Conservation (phyloP, 2,888 invertebrate genomes). For the Dryomyza anilis region DNA sequence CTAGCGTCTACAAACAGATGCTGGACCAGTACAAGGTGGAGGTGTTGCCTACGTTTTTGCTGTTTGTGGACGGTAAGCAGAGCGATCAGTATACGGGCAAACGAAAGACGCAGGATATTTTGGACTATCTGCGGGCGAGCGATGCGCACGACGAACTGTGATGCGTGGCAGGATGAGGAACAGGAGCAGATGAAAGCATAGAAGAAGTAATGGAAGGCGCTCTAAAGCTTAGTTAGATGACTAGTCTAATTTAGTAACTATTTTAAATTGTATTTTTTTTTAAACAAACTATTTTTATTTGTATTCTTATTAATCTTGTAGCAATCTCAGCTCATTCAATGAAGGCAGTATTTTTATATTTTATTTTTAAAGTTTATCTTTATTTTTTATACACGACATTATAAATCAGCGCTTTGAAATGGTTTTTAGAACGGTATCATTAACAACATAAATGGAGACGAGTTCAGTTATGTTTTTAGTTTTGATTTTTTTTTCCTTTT, state of each 20-base stretch:
- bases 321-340: too few relatives aligned
- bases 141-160: constrained; percentile 12
- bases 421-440: too few relatives aligned
- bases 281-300: too few relatives aligned
- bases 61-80: constrained; percentile 65
- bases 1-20: constrained; percentile 67
- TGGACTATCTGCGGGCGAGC: constrained; percentile 61
- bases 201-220: background rate
- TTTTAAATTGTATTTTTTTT: background rate
- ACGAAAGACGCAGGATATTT: constrained; percentile 65
- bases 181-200: background rate
- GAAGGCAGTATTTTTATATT: too few relatives aligned
- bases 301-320: too few relatives aligned
- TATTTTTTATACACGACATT: too few relatives aligned
- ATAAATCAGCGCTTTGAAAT: too few relatives aligned
- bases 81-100: constrained; percentile 67
- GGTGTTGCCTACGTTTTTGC: constrained; percentile 73
- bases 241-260: background rate
- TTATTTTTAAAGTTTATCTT: too few relatives aligned
- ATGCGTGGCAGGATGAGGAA: too few relatives aligned
- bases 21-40: constrained; percentile 68
- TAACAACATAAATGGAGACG: too few relatives aligned
- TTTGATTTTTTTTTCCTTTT: too few relatives aligned
- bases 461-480: too few relatives aligned
- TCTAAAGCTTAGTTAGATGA: background rate